Conservation (phyloP, 2,113 vertebrate genomes). For the Pavo muticus region DNA sequence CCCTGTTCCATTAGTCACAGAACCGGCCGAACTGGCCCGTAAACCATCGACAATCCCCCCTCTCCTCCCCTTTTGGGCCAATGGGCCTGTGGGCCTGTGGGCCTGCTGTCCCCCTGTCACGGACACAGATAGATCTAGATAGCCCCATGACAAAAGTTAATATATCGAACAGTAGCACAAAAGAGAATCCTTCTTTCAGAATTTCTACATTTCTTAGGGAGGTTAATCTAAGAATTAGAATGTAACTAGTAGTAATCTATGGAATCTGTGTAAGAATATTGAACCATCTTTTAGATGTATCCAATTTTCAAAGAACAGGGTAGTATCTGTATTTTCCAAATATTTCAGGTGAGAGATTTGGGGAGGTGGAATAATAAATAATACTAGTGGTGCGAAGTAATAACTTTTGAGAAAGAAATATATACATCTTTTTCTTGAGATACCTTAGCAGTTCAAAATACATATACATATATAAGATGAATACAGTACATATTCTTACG, state of each 20-base stretch:
- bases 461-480: not conserved
- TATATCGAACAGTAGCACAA: not conserved
- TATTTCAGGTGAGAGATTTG: not conserved
- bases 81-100: too few species aligned
- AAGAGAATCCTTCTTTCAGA: not conserved
- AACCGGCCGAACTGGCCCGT: too few species aligned
- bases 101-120: too few species aligned
- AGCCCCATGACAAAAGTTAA: not conserved
- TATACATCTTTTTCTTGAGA: not conserved
- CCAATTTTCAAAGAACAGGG: not conserved
- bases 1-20: too few species aligned
- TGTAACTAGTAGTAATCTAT: not conserved
- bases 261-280: not conserved
- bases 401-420: not conserved
- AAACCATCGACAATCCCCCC: too few species aligned
- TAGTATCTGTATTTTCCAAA: not conserved
- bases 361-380: not conserved
- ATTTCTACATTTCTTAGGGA: not conserved
- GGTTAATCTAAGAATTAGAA: not conserved
- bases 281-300: not conserved
- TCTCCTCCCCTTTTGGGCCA: too few species aligned
- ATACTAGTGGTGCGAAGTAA: not conserved
- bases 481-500: not conserved
- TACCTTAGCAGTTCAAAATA: not conserved
- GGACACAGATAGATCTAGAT: too few species aligned